Percentiles rank a stretch among this genome's conserved stretches.
Evolutionary conservation across 2,797 vertebrate genomes (phyloP).

Genomic region (Steatocranus sp.): DNA sequence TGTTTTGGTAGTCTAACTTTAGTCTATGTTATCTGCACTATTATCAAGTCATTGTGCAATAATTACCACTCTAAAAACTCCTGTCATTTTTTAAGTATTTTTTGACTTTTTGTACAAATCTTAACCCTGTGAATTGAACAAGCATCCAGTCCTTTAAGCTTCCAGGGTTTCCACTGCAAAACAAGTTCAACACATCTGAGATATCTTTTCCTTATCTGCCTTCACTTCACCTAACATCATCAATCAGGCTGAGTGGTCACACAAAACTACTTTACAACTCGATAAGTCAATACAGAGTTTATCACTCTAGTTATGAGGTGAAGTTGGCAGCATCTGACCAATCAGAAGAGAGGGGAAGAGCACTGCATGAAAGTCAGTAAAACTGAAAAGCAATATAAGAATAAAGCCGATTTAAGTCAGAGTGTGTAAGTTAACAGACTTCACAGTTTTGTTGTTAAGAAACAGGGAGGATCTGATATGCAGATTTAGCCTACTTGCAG

Average conservation of each 20-base stretch:
- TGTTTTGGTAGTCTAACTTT: not conserved
- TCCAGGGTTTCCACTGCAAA: not conserved
- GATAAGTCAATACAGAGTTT: not conserved
- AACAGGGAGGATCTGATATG: not conserved
- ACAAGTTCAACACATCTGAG: not conserved
- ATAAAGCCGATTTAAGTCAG: not conserved
- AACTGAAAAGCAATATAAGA: not conserved
- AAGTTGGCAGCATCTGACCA: not conserved
- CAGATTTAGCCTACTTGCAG: not conserved
- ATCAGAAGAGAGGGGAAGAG: not conserved
- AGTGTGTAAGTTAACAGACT: not conserved
- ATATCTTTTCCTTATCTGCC: not conserved
- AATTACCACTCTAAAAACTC: not conserved
- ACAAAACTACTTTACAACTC: not conserved
- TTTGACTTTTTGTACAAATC: not conserved
- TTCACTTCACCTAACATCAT: not conserved
- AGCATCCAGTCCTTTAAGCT: not conserved
- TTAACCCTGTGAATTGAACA: not conserved
- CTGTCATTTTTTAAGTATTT: accelerated
- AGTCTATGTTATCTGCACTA: not conserved
- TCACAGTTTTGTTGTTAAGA: accelerated
- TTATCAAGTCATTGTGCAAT: not conserved
- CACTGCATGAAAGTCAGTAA: not conserved
- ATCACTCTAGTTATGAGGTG: not conserved
- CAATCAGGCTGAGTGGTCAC: not conserved